phyloP scores from a whole-genome alignment of 1,140 invertebrate genomes.

The Pseudomyrmex gracilis region DNA sequence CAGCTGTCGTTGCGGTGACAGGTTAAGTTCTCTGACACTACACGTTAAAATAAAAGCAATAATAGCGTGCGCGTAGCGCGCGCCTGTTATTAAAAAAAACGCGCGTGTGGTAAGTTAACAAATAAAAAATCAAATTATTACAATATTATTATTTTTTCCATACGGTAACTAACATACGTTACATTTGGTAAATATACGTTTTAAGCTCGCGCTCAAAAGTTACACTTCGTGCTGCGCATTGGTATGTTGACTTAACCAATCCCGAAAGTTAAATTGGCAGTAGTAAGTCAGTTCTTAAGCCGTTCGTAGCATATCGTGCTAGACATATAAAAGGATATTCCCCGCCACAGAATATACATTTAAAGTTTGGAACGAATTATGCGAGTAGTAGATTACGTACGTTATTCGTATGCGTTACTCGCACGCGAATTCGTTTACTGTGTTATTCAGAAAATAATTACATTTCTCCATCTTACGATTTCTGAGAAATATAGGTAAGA shows the following conservation, averaged over 20 bases:
- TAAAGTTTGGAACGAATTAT: slow-evolving; percentile 32
- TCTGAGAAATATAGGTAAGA: too few relatives aligned
- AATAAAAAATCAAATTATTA: too few relatives aligned
- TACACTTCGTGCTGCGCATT: not conserved
- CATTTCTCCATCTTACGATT: too few relatives aligned
- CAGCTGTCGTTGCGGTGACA: too few relatives aligned
- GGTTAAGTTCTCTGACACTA: too few relatives aligned
- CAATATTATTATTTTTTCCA: not conserved
- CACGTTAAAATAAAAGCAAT: too few relatives aligned
- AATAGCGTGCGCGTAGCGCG: too few relatives aligned
- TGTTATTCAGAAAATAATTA: slow-evolving; percentile 23
- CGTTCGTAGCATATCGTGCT: slow-evolving; percentile 13
- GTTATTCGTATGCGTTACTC: not conserved
- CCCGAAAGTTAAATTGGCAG: slow-evolving; percentile 60
- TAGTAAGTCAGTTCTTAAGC: slow-evolving; percentile 47
- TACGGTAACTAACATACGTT: not conserved
- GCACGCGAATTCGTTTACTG: not conserved
- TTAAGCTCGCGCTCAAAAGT: slow-evolving; percentile 17
- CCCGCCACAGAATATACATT: slow-evolving; percentile 21
- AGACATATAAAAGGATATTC: slow-evolving; percentile 31
- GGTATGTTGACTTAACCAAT: slow-evolving; percentile 44
- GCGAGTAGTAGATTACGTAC: not conserved
- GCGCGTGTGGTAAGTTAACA: too few relatives aligned
- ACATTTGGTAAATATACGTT: not conserved
- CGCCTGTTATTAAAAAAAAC: too few relatives aligned